Evolutionary conservation across 2,113 vertebrate species (phyloP), one percentile per base, ranked within the genome.

Genomic region (Mesitornis unicolor): DNA sequence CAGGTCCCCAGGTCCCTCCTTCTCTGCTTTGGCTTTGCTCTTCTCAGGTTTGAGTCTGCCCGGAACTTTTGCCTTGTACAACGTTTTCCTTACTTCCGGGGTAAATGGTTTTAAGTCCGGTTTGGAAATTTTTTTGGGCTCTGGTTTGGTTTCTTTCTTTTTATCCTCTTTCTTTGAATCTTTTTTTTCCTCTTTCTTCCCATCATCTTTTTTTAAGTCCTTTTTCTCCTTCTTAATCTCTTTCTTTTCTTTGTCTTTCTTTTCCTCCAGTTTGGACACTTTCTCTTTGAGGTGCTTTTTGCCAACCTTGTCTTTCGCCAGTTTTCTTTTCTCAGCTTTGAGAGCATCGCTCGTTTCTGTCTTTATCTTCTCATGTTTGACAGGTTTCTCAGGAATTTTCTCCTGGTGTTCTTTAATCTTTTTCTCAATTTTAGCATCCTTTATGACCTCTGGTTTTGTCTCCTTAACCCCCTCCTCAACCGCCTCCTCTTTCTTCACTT

Each of bases 171-270:
- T 99, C 94, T 99, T 99, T 28, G 93, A 93, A 79, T 99, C 99
- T 97, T 99, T 99, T 97, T 99, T 99, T 50, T 99, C 99, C 4
- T 99, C 99, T 95, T 99, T 99, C 97, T 96, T 99, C 35, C 96
- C 96, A 14, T 98, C 97, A 5, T 99, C 99, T 47, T 99, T 99
- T 97, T 99, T 99, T 71, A 99, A 97, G 60, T 99, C 98, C 87
- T 98, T 98, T 94, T 97, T 98, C 86, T 98, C 98, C 68, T 99
- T 99, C 89, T 99, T 99, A 47, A 99, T 98, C 82, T 99, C 99
- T 94, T 99, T 99, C 96, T 99, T 99, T 96, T 99, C 99, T 94
- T 99, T 99, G 95, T 99, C 99, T 96, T 99, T 99, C 90, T 99
- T 99, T 93, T 99, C 99, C 60, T 99, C 99, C 85, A 99, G 98